These are phyloP conservation scores for Dasyornis broadbenti DNA, from an alignment of 2,113 vertebrate genomes.

Conservation along the genomic window DNA sequence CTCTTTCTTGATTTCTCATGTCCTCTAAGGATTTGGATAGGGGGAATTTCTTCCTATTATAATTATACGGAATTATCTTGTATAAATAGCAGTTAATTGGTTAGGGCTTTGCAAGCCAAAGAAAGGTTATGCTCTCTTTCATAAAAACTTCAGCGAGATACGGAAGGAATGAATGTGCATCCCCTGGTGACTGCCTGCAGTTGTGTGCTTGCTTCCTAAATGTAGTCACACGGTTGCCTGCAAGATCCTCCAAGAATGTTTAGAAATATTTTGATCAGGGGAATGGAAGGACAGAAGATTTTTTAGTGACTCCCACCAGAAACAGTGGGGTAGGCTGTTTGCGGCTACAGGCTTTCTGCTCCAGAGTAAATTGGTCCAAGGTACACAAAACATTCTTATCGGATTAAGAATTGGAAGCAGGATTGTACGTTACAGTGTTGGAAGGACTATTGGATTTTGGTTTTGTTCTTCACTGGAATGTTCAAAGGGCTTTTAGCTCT, in stretches of 20 bases:
- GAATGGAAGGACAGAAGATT: neutral
- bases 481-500: neutral
- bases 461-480: neutral
- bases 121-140: slow-evolving; percentile 4
- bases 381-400: slow-evolving; percentile 47
- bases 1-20: neutral
- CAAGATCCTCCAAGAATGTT: neutral
- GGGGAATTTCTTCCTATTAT: neutral
- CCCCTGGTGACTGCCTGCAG: neutral
- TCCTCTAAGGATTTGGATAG: neutral
- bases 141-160: neutral
- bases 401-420: slow-evolving; percentile 36
- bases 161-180: neutral
- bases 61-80: slow-evolving; percentile 2
- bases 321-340: neutral
- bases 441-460: neutral
- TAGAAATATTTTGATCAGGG: slow-evolving; percentile 25
- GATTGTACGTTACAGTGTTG: neutral
- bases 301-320: slow-evolving; percentile 50
- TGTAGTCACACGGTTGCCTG: neutral
- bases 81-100: neutral
- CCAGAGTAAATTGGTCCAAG: neutral
- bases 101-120: neutral
- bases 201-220: neutral
- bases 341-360: slow-evolving; percentile 25